Percentiles rank a stretch among this genome's conserved stretches.
These are phyloP conservation scores for Neotoma lepida DNA, from an alignment of 2,113 vertebrate genomes.

Conservation along the genomic window DNA sequence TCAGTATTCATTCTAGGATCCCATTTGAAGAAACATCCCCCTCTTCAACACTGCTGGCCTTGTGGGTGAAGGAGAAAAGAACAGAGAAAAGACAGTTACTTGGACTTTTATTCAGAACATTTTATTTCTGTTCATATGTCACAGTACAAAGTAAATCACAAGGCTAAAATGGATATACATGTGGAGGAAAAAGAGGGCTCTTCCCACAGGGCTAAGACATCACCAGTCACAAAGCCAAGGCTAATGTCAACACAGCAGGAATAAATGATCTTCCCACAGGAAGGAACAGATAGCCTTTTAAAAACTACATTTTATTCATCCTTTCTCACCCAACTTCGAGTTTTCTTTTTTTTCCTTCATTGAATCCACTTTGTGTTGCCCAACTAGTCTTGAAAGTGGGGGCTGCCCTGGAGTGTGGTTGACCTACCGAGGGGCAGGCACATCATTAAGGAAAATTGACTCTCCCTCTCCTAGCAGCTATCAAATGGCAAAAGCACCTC, in stretches of 20 bases:
- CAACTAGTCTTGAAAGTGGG: not conserved
- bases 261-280: not conserved
- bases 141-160: not conserved
- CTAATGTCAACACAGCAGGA: not conserved
- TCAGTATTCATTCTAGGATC: not conserved
- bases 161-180: not conserved
- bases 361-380: not conserved
- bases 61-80: not conserved
- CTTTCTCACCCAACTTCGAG: not conserved
- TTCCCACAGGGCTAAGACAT: not conserved
- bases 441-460: not conserved
- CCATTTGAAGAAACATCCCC: not conserved
- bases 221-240: not conserved
- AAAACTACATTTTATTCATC: not conserved
- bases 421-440: not conserved
- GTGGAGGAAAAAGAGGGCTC: not conserved
- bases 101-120: not conserved
- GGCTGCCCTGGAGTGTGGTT: not conserved
- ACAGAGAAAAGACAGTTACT: not conserved
- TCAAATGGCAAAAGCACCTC: not conserved
- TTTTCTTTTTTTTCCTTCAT: not conserved
- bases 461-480: not conserved
- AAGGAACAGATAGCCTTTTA: not conserved
- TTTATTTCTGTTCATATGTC: slow-evolving; percentile 24
- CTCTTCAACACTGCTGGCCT: not conserved